Evolutionary conservation across 2,113 vertebrate species (phyloP), one percentile per base, ranked within the genome.

Genomic region (Paracanthobrama guichenoti): DNA sequence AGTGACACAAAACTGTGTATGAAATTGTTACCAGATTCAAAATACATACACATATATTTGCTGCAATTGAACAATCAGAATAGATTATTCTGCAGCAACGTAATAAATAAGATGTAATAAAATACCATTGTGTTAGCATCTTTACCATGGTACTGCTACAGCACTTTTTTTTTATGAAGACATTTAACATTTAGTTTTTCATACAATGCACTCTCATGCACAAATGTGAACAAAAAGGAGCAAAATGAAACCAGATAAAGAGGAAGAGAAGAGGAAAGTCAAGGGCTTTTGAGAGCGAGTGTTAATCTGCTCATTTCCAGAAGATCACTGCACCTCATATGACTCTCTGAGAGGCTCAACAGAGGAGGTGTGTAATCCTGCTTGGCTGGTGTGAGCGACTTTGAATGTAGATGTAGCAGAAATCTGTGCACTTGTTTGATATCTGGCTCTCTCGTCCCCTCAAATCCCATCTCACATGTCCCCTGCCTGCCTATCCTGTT

Each of bases 401-500:
- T 91, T 89, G 79, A 89, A 90, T 86, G 86, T 86, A 88, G 83
- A 88, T 62, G 59, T 79, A 46, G 64, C 83, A 76, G 84, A 84
- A 87, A 87, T 88, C 86, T 44, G 60, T 57, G 55, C 48, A 48
- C 67, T 89, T 85, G 66, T 85, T 82, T 82, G 85, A 91, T 92
- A 82, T 79, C 6, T 71, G 46, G 81, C 67, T 46, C 31, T 46
- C 18, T 28, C 35, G 53, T 18, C 50, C 42, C 48, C 69, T 28
- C 88, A 72, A 59, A 85, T 89, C 90, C 86, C 90, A 86, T 91
- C 75, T 89, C 86, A 82, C 90, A 88, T 84, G 87, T 88, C 82
- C 82, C 86, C 85, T 88, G 79, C 84, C 89, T 91, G 85, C 75
- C 86, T 91, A 89, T 94, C 88, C 57, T 83, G 28, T 94, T 94